Conservation (phyloP, 2,113 vertebrate species). For the Ameiurus melas region DNA sequence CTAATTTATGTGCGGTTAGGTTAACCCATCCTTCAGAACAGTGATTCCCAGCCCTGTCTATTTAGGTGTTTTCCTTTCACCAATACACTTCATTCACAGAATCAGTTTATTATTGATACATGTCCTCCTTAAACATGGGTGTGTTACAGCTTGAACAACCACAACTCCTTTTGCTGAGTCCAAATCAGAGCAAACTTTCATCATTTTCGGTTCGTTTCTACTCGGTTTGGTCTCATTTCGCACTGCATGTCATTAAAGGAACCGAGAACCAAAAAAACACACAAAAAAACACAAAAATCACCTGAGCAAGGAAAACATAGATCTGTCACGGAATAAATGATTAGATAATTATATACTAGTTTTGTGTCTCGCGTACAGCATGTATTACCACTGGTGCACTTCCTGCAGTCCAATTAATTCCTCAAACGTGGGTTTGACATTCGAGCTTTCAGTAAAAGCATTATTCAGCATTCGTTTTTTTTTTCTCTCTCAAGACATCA, state of each 20-base stretch:
- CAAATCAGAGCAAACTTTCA: not conserved
- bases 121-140: not conserved
- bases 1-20: not conserved
- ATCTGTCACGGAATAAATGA: not conserved
- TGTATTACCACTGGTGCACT: not conserved
- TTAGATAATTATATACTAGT: not conserved
- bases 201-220: not conserved
- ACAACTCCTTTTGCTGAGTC: not conserved
- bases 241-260: not conserved
- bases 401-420: not conserved
- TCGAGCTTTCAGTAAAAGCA: slow-evolving; percentile 19
- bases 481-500: slow-evolving; percentile 37
- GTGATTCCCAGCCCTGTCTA: not conserved
- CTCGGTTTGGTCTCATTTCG: not conserved
- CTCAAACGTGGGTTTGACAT: not conserved
- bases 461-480: not conserved
- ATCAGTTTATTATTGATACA: not conserved
- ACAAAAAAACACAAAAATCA: not conserved
- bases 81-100: not conserved
- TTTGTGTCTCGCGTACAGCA: not conserved
- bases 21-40: not conserved
- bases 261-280: not conserved
- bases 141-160: not conserved
- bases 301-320: not conserved
- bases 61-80: not conserved